Evolutionary conservation across 2,888 invertebrate species (phyloP).

Genomic region (Branchellion lobata): DNA sequence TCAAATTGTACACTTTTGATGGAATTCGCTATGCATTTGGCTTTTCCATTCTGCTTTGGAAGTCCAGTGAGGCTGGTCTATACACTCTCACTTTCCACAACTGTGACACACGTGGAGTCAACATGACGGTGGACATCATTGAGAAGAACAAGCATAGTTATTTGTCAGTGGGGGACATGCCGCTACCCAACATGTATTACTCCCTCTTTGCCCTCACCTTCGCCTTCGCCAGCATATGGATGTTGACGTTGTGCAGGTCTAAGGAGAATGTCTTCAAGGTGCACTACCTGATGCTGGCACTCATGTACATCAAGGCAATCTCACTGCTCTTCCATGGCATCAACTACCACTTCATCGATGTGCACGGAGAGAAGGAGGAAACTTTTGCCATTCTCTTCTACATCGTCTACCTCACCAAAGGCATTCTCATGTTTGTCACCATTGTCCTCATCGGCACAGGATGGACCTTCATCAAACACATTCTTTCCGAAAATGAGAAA

Average conservation of each 20-base stretch:
- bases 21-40: slow-evolving; percentile 50
- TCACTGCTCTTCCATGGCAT: slow-evolving; percentile 88
- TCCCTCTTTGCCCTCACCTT: slow-evolving; percentile 87
- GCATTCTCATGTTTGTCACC: slow-evolving; percentile 82
- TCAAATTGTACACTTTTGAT: not conserved
- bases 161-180: slow-evolving; percentile 93
- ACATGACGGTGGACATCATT: slow-evolving; percentile 71
- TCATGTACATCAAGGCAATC: slow-evolving; percentile 86
- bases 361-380: slow-evolving; percentile 89
- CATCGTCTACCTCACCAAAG: slow-evolving; percentile 89
- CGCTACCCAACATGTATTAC: slow-evolving; percentile 85
- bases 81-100: slow-evolving; percentile 94
- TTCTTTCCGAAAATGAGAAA: slow-evolving; percentile 91
- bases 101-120: slow-evolving; percentile 68
- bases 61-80: slow-evolving; percentile 78
- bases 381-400: slow-evolving; percentile 97
- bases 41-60: slow-evolving; percentile 56
- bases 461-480: slow-evolving; percentile 97
- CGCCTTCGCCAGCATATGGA: slow-evolving; percentile 86
- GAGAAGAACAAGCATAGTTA: slow-evolving; percentile 81
- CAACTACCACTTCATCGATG: slow-evolving; percentile 81
- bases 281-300: slow-evolving; percentile 91
- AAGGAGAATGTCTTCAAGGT: slow-evolving; percentile 76
- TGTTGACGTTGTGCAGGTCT: slow-evolving; percentile 75
- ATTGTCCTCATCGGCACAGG: slow-evolving; percentile 95